A percentile compares a stretch with the other conserved stretches of the same genome.
phyloP scores from a whole-genome alignment of 2,113 vertebrate species.

The Haliaeetus leucogaster region DNA sequence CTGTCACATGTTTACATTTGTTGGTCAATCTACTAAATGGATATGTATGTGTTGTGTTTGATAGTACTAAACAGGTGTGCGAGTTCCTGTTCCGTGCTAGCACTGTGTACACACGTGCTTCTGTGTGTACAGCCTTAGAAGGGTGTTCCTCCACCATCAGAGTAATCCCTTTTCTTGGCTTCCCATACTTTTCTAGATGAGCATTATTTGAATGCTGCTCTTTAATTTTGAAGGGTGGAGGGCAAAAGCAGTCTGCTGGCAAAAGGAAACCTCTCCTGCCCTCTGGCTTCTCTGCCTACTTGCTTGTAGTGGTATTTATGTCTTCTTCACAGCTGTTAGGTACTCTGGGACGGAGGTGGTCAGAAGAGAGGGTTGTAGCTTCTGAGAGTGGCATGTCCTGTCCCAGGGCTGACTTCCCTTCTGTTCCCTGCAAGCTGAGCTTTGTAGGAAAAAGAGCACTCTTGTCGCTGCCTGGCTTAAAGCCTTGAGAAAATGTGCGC shows the following conservation, averaged over 20 bases:
- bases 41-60: not conserved
- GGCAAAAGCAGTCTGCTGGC: not conserved
- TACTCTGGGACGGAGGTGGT: not conserved
- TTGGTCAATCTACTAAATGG: not conserved
- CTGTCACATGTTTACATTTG: not conserved
- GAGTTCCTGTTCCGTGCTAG: not conserved
- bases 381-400: not conserved
- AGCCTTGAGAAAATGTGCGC: not conserved
- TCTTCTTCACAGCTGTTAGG: not conserved
- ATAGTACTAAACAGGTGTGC: not conserved
- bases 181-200: not conserved
- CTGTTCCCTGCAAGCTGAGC: not conserved
- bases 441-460: not conserved
- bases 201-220: not conserved
- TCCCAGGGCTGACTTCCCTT: not conserved
- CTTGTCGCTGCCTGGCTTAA: not conserved
- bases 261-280: not conserved
- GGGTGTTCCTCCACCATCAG: not conserved
- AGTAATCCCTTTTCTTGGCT: not conserved
- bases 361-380: not conserved
- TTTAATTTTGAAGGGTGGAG: not conserved
- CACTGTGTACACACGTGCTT: accelerated
- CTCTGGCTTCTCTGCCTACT: not conserved
- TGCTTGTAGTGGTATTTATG: not conserved
- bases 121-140: not conserved